Percentiles rank a stretch among this genome's conserved stretches.
Conservation (phyloP, 2,888 invertebrate genomes). For the Tenthredo notha region DNA sequence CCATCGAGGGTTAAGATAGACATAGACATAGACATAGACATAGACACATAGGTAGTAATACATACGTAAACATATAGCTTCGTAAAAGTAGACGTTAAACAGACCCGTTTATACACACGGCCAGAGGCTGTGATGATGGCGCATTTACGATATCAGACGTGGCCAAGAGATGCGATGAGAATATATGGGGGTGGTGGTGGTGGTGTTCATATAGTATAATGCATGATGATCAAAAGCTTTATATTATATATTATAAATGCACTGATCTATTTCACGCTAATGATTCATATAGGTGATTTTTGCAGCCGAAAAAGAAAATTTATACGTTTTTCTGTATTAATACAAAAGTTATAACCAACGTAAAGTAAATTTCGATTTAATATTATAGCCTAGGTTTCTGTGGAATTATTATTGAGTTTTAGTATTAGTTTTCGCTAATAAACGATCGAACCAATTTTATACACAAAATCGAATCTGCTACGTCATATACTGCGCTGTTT, state of each 20-base stretch:
- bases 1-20: not conserved
- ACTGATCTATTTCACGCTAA: constrained; percentile 31
- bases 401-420: not conserved
- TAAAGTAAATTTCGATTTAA: not conserved
- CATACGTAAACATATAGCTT: not conserved
- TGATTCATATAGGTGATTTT: not conserved
- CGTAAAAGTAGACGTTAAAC: constrained; percentile 51
- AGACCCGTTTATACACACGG: constrained; percentile 45
- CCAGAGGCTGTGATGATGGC: constrained; percentile 58
- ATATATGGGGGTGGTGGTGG: not conserved
- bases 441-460: not conserved
- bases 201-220: too few species aligned
- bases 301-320: not conserved
- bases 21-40: not conserved
- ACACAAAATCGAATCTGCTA: not conserved
- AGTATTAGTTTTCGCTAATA: not conserved
- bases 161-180: not conserved
- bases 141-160: constrained; percentile 59
- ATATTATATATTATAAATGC: constrained; percentile 1
- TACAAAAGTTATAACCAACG: not conserved
- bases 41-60: not conserved
- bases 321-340: not conserved
- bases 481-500: not conserved
- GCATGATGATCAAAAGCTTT: not conserved
- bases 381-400: not conserved